These are phyloP conservation scores for Dendroctonus ponderosae DNA, from an alignment of 1,140 invertebrate species.

Conservation along the genomic window DNA sequence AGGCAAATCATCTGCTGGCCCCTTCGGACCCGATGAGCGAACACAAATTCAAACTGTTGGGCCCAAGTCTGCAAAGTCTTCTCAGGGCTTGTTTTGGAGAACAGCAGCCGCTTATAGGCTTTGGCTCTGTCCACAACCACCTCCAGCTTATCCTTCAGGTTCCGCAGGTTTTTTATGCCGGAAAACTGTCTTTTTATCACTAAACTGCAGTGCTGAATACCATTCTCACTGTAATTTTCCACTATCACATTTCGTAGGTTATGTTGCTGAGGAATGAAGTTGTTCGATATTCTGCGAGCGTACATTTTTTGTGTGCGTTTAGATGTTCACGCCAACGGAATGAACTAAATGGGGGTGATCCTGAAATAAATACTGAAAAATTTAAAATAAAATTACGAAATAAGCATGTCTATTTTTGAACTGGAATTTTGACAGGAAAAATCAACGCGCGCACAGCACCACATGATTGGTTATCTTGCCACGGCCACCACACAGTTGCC, in stretches of 20 bases:
- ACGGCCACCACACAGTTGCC: no score
- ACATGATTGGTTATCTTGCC: no score
- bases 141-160: slow-evolving; percentile 25
- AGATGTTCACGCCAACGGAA: not conserved
- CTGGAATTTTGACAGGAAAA: slow-evolving; percentile 33
- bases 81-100: slow-evolving; percentile 22
- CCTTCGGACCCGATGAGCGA: slow-evolving; percentile 61
- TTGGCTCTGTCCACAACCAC: slow-evolving; percentile 30
- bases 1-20: slow-evolving; percentile 62
- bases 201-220: slow-evolving; percentile 9
- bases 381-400: slow-evolving; percentile 11
- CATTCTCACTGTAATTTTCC: slow-evolving; percentile 21
- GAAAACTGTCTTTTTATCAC: slow-evolving; percentile 25
- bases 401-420: slow-evolving; percentile 24
- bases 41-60: slow-evolving; percentile 63
- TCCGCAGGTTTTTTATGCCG: slow-evolving; percentile 22
- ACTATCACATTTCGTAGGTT: slow-evolving; percentile 37
- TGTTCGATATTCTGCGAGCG: slow-evolving; percentile 29
- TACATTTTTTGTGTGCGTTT: slow-evolving; percentile 23
- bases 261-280: slow-evolving; percentile 30
- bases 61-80: slow-evolving; percentile 54
- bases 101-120: slow-evolving; percentile 22
- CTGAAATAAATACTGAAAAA: slow-evolving; percentile 16
- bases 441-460: not conserved
- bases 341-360: slow-evolving; percentile 8